A percentile compares a stretch with the other conserved stretches of the same genome.
These are phyloP conservation scores for Drosophila insularis DNA, from an alignment of 1,140 invertebrate genomes.

Conservation along the genomic window DNA sequence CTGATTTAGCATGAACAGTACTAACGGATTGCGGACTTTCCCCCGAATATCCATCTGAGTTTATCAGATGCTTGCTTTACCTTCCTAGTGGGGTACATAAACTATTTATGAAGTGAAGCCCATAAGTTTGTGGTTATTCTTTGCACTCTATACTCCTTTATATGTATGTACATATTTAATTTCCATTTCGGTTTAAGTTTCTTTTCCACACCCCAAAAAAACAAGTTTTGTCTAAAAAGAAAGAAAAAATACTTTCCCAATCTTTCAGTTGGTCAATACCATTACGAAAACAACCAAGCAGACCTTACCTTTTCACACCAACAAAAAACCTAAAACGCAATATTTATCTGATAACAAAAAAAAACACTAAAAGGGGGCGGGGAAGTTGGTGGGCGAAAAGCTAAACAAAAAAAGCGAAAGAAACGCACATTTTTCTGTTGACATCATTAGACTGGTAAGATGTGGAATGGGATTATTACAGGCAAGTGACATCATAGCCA, in stretches of 20 bases:
- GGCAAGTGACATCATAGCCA: constrained; percentile 3
- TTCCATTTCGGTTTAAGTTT: not conserved
- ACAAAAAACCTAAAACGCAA: not conserved
- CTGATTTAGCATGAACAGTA: too few relatives aligned
- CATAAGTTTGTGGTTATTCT: not conserved
- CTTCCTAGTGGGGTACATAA: too few relatives aligned
- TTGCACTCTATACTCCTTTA: not conserved
- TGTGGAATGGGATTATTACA: constrained; percentile 1
- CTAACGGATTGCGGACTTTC: too few relatives aligned
- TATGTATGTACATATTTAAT: not conserved
- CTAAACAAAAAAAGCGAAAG: not conserved
- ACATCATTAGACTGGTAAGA: constrained; percentile 3
- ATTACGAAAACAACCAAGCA: not conserved
- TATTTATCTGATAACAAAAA: not conserved
- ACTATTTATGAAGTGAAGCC: not conserved
- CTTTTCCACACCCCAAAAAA: constrained; percentile 3
- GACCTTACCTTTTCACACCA: not conserved
- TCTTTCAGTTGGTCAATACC: not conserved
- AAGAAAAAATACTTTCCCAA: not conserved
- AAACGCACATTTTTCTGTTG: constrained; percentile 11
- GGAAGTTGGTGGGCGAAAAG: not conserved
- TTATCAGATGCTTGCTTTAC: too few relatives aligned
- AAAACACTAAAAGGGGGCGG: not conserved
- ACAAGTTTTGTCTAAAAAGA: not conserved
- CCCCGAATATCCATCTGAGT: too few relatives aligned